phyloP scores from a whole-genome alignment of 2,113 vertebrate species.

The Bucco capensis region DNA sequence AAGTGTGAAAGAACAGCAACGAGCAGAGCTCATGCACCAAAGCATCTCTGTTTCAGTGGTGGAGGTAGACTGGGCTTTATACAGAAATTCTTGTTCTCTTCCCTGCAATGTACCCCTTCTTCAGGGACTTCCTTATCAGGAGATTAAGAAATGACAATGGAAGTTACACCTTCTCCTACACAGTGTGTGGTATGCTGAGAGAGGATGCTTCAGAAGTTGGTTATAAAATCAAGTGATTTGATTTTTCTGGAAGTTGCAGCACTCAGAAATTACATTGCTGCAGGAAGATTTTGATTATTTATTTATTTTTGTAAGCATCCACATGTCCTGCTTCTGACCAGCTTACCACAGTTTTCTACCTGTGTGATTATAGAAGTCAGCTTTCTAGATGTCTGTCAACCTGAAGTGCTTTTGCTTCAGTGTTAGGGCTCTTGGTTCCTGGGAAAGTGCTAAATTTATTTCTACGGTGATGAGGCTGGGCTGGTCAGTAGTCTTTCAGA shows the following conservation, averaged over 20 bases:
- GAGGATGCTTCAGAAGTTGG: background rate
- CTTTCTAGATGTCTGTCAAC: background rate
- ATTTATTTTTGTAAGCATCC: background rate
- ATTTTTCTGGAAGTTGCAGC: background rate
- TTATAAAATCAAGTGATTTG: background rate
- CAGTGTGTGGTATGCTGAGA: background rate
- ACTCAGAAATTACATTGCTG: background rate
- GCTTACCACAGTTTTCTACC: background rate
- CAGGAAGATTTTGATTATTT: background rate
- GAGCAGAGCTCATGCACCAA: background rate
- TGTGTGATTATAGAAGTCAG: background rate
- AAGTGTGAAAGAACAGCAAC: conserved; percentile 13
- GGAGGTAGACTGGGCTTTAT: background rate
- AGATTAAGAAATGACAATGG: background rate
- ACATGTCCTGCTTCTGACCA: background rate
- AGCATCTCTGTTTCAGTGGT: background rate
- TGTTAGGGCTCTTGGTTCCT: background rate
- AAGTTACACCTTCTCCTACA: background rate
- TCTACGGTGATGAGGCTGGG: background rate
- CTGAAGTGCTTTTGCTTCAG: background rate
- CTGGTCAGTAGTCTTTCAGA: background rate
- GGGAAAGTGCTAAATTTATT: background rate
- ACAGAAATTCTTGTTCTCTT: background rate
- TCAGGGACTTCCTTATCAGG: background rate
- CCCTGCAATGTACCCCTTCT: background rate